Base-by-base conservation (phyloP, 2,113 vertebrate genomes). In the Zapornia atra region DNA sequence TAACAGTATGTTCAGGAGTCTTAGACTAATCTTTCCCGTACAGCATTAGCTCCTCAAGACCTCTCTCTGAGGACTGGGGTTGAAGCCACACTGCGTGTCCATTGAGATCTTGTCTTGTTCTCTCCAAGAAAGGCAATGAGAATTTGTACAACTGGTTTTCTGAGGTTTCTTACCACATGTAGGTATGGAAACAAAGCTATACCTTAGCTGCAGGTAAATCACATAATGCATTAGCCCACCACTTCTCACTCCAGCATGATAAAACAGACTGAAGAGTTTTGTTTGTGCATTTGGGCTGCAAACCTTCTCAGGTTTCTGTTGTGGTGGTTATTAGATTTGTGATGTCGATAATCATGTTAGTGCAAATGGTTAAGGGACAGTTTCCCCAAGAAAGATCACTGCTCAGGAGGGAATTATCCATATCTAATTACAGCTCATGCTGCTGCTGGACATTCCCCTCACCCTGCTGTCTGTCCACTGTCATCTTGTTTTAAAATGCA, bases 261-360 rank as follows among this genome's bases (percentile, higher is more conserved):
- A 36, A 73, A 73, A 54, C 36, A 72, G 25, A 61, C 7, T 9
- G 38, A 48, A 51, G 60, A 10, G 16, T 11, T 87, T 38, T 61
- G 38, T 76, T 73, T 76, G 63, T 59, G 40, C 65, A 80, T 73
- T 83, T 75, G 76, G 86, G 46, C 82, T 88, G n/a, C 54, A 83
- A 86, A 51, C 59, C 54, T 31, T 31, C 54, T 54, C 60, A n/a
- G 26, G 17, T 92, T 76, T 70, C 71, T 90, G 18, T 24, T 48
- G 38, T 34, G 51, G 38, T 13, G 26, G 42, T 93, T 80, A 93
- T 92, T 93, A 81, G 60, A 95, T 97, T 90, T 94, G 69, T 26
- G 31, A 44, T 50, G 53, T 51, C 80, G 84, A 50, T 96, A 96
- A 95, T 78, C 48, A 57, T 0, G 42, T 94, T 92, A 94, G 51